Conservation (phyloP, 2,888 invertebrate genomes). For the Penaeus monodon region DNA sequence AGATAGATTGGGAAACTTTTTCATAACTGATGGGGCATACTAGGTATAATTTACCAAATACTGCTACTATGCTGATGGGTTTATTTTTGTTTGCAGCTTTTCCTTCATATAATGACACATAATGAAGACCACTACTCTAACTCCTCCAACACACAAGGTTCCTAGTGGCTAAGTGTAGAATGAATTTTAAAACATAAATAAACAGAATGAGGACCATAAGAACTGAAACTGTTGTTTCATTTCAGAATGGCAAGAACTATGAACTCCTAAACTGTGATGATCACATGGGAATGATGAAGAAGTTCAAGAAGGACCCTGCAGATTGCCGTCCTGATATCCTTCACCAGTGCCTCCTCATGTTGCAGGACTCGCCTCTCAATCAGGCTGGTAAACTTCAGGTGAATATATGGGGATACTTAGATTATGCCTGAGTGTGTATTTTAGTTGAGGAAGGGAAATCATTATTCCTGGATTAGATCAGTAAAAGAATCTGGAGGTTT, state of each 20-base stretch:
- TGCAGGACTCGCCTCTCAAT: constrained; percentile 97
- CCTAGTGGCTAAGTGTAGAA: neutral
- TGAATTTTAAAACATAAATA: neutral
- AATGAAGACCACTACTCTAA: no score
- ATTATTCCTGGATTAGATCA: no score
- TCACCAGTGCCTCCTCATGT: constrained; percentile 96
- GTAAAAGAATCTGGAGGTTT: no score
- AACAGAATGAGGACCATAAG: neutral
- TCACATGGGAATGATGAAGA: constrained; percentile 85
- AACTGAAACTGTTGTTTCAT: constrained; percentile 64
- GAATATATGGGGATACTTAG: neutral
- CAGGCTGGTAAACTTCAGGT: constrained; percentile 93
- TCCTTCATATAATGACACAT: no score
- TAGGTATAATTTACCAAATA: no score
- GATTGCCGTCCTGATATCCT: constrained; percentile 95
- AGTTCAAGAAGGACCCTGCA: constrained; percentile 87
- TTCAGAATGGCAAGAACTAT: constrained; percentile 86
- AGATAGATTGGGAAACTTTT: no score
- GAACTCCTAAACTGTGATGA: constrained; percentile 95
- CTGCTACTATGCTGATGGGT: no score
- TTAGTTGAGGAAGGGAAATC: no score
- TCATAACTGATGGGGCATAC: no score
- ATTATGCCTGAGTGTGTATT: no score
- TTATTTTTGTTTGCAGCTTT: no score
- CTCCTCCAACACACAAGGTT: no score